Percentiles rank a stretch among this genome's conserved stretches.
Evolutionary conservation across 2,888 invertebrate species (phyloP).

Genomic region (Mimachlamys varia): DNA sequence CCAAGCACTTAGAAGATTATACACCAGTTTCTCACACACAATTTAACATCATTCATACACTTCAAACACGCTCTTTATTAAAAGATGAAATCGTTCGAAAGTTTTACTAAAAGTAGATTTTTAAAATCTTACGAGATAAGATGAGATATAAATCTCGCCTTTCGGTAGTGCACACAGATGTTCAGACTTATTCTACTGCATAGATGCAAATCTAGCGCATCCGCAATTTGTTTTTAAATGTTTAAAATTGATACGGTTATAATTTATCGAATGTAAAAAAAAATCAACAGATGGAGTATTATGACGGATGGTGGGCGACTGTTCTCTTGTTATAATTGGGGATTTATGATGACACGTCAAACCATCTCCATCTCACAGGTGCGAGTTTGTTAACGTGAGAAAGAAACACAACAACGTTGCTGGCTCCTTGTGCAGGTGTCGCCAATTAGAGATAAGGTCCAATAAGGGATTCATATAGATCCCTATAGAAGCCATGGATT

Average conservation of each 20-base stretch:
- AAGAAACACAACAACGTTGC: neutral
- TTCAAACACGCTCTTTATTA: slow-evolving; percentile 26
- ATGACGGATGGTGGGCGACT: neutral
- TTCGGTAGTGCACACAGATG: neutral
- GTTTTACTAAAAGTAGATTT: neutral
- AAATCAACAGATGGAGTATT: neutral
- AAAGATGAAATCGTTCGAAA: slow-evolving; percentile 15
- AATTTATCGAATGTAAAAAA: slow-evolving; percentile 8
- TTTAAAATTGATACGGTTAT: slow-evolving; percentile 13
- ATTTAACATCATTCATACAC: neutral
- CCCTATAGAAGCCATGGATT: neutral
- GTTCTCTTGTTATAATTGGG: neutral
- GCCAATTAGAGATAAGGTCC: slow-evolving; percentile 19
- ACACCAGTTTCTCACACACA: neutral
- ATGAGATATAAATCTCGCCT: neutral
- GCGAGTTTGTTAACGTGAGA: slow-evolving; percentile 20
- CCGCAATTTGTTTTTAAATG: neutral
- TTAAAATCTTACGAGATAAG: neutral
- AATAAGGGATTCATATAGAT: neutral
- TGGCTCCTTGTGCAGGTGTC: neutral
- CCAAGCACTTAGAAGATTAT: neutral
- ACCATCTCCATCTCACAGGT: slow-evolving; percentile 17
- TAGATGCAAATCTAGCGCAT: slow-evolving; percentile 4
- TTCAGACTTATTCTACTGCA: neutral
- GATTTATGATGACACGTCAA: neutral